These are phyloP conservation scores for Nomada flava DNA, from an alignment of 2,888 invertebrate species.

Conservation along the genomic window DNA sequence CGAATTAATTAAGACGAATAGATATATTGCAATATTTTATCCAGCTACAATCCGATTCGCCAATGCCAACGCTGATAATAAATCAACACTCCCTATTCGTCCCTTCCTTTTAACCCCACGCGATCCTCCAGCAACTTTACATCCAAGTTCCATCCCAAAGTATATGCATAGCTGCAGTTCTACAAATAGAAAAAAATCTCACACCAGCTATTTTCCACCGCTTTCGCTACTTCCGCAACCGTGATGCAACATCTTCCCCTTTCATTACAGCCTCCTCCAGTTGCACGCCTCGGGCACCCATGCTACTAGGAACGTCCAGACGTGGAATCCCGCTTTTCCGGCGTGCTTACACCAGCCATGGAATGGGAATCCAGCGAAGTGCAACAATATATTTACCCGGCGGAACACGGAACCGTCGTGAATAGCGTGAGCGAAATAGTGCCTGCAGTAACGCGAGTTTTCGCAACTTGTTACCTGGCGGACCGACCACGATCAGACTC, in stretches of 20 bases:
- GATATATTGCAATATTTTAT: background rate
- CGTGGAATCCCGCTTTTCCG: slow-evolving; percentile 23
- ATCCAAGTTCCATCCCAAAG: too few relatives aligned
- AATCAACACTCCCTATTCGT: background rate
- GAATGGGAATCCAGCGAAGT: slow-evolving; percentile 10
- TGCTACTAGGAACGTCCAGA: background rate
- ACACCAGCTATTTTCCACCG: background rate
- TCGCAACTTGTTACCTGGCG: slow-evolving; percentile 54
- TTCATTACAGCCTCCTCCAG: slow-evolving; percentile 5
- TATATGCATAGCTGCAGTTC: too few relatives aligned
- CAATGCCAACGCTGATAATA: background rate
- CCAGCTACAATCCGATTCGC: too few relatives aligned
- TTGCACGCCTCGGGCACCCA: background rate
- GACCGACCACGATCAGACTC: slow-evolving; percentile 30
- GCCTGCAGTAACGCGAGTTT: slow-evolving; percentile 47
- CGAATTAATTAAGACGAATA: background rate
- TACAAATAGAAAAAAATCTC: background rate
- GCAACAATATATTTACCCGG: slow-evolving; percentile 28
- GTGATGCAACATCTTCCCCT: background rate
- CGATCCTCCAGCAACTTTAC: background rate
- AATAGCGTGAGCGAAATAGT: slow-evolving; percentile 22
- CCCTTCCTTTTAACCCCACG: too few relatives aligned
- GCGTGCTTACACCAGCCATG: background rate
- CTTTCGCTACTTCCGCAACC: background rate
- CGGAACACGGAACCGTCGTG: background rate